Evolutionary conservation across 1,140 invertebrate species (phyloP).

Genomic region (Lordiphosa clarofinis): DNA sequence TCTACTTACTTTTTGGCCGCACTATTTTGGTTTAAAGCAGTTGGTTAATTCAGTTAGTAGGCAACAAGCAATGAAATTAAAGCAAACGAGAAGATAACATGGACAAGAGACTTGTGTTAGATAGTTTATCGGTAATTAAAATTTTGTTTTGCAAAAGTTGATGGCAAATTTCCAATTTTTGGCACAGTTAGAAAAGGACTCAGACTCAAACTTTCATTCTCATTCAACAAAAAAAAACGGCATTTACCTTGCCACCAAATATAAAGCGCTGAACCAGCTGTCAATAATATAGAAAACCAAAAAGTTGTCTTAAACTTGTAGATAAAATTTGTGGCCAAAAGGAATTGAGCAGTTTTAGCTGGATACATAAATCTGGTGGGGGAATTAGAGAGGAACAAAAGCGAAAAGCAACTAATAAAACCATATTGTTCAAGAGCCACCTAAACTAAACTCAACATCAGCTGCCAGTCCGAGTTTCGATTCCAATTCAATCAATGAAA

Average conservation of each 20-base stretch:
- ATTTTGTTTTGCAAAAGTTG: too few relatives aligned
- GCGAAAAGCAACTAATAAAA: neutral
- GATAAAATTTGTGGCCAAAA: conserved; percentile 7
- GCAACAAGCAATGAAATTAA: conserved; percentile 29
- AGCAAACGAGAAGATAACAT: conserved; percentile 20
- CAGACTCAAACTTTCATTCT: conserved; percentile 3
- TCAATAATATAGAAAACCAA: conserved; percentile 44
- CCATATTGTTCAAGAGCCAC: neutral
- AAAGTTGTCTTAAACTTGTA: conserved; percentile 16
- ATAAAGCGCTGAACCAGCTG: conserved; percentile 62
- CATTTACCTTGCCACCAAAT: conserved; percentile 73
- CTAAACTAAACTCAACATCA: conserved; percentile 28
- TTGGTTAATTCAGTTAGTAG: conserved; percentile 18
- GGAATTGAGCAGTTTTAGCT: too few relatives aligned
- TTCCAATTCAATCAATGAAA: conserved; percentile 44
- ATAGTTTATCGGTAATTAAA: too few relatives aligned
- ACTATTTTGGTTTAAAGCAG: conserved; percentile 45
- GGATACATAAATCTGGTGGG: too few relatives aligned
- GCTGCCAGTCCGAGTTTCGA: conserved; percentile 51
- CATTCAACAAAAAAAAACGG: conserved; percentile 17
- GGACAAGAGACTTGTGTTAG: too few relatives aligned
- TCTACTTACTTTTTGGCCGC: conserved; percentile 76
- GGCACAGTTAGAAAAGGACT: conserved; percentile 6
- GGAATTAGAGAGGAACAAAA: conserved; percentile 5
- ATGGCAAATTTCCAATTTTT: neutral